Percentiles rank a stretch among this genome's conserved stretches.
phyloP scores from a whole-genome alignment of 2,888 invertebrate species.

The Dilophus febrilis region DNA sequence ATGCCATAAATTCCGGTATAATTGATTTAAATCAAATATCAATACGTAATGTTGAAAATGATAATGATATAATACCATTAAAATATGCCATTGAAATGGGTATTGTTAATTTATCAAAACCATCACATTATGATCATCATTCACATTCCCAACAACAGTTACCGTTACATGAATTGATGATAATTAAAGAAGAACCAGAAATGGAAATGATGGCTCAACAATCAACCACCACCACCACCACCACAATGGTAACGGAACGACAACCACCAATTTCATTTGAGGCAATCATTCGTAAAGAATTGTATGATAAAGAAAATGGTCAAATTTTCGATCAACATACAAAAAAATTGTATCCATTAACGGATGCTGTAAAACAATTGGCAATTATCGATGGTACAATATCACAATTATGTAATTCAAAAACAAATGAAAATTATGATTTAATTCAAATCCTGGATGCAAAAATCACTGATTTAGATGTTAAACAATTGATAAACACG shows the following conservation, averaged over 20 bases:
- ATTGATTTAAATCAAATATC: conserved; percentile 64
- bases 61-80: conserved; percentile 42
- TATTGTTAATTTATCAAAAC: conserved; percentile 57
- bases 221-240: conserved; percentile 30
- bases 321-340: conserved; percentile 43
- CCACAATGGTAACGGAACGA: too few species aligned
- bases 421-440: conserved; percentile 50
- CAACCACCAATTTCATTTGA: conserved; percentile 56
- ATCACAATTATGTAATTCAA: conserved; percentile 62
- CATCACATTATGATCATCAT: conserved; percentile 48
- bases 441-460: conserved; percentile 49
- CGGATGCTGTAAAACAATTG: conserved; percentile 50
- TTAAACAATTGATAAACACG: conserved; percentile 48
- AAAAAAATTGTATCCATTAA: too few species aligned
- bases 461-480: too few species aligned
- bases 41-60: conserved; percentile 42
- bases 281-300: conserved; percentile 51
- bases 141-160: conserved; percentile 54
- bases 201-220: too few species aligned
- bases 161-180: conserved; percentile 27
- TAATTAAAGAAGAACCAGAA: too few species aligned
- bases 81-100: conserved; percentile 67
- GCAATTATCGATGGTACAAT: conserved; percentile 52
- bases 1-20: conserved; percentile 59
- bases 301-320: conserved; percentile 52